Evolutionary conservation across 2,113 vertebrate genomes (phyloP).

Genomic region (Antigone vipio): DNA sequence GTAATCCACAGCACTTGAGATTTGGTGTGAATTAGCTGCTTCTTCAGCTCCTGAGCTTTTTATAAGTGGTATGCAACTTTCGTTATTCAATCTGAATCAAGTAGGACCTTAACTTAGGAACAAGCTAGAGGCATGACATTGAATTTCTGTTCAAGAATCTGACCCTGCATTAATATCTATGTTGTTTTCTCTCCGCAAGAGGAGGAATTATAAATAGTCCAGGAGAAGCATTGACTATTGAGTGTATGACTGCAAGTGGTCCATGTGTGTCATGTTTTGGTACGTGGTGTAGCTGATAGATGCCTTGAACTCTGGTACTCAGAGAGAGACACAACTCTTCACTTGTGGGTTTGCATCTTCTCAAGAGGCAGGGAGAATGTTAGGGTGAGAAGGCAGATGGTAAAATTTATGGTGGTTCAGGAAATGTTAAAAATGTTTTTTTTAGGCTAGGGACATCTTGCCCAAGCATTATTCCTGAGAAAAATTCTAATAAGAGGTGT

Average conservation of each 20-base stretch:
- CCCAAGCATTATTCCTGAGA: not conserved
- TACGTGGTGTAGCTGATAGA: not conserved
- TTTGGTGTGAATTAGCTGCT: not conserved
- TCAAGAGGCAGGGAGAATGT: not conserved
- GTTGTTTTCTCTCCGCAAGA: not conserved
- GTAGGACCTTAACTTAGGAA: not conserved
- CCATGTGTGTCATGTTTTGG: not conserved
- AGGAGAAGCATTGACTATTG: not conserved
- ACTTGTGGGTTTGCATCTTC: not conserved
- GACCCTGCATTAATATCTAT: not conserved
- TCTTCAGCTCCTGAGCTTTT: not conserved
- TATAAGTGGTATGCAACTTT: not conserved
- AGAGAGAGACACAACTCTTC: not conserved
- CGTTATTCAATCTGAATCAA: not conserved
- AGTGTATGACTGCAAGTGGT: not conserved
- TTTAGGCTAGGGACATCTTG: not conserved
- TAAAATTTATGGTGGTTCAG: not conserved
- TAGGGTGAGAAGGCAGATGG: not conserved
- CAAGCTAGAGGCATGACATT: not conserved
- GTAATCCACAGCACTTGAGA: not conserved
- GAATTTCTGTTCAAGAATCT: not conserved
- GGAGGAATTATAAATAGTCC: not conserved
- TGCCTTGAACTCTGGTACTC: not conserved
- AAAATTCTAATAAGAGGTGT: not conserved
- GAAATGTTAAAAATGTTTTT: not conserved